Evolutionary conservation across 2,888 invertebrate genomes (phyloP).

Genomic region (Eilema depressum): DNA sequence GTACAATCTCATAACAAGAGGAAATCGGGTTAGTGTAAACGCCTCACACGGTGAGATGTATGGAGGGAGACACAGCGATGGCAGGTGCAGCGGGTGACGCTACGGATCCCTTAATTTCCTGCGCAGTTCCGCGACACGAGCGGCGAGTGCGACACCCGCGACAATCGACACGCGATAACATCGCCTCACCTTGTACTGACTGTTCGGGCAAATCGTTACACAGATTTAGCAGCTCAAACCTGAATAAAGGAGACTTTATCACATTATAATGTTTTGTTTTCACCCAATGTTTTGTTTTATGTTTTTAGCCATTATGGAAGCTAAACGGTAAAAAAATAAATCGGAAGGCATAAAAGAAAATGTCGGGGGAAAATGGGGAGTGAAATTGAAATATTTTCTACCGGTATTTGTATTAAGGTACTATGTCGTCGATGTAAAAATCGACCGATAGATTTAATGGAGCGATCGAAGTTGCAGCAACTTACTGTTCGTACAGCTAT

Average conservation of each 20-base stretch:
- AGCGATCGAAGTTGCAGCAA: too few species aligned
- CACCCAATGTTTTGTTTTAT: not conserved
- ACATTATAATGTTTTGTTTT: not conserved
- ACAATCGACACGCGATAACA: not conserved
- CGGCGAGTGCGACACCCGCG: not conserved
- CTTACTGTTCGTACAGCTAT: too few species aligned
- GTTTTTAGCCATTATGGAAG: not conserved
- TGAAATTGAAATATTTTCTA: too few species aligned
- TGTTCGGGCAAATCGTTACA: not conserved
- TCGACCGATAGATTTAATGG: too few species aligned
- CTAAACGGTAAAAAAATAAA: too few species aligned
- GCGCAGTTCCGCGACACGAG: conserved; percentile 19
- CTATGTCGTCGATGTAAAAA: too few species aligned
- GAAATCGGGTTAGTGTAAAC: not conserved
- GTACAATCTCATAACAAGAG: not conserved
- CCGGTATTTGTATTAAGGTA: too few species aligned
- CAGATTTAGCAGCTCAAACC: not conserved
- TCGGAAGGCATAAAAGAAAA: too few species aligned
- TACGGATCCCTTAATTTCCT: conserved; percentile 40
- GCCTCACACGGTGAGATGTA: not conserved
- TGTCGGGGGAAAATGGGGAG: too few species aligned
- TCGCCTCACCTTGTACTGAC: not conserved
- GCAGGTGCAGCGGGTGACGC: conserved; percentile 7
- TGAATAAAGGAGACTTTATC: not conserved
- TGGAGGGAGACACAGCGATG: conserved; percentile 5